These are phyloP conservation scores for Spilogale gracilis DNA, from an alignment of 2,113 vertebrate species.

Conservation along the genomic window DNA sequence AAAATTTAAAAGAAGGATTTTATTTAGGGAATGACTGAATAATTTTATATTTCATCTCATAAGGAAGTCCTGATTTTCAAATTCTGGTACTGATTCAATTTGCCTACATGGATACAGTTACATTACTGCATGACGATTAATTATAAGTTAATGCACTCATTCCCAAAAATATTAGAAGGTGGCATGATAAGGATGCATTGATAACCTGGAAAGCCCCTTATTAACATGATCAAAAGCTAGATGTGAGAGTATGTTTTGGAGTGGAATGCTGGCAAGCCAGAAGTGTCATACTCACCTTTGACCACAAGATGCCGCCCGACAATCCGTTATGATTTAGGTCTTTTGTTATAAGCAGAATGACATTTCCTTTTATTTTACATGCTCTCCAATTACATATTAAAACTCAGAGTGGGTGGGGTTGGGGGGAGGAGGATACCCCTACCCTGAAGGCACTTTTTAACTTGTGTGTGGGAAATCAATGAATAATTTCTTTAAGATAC, in stretches of 20 bases:
- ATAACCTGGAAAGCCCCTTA: slow-evolving; percentile 74
- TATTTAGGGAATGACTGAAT: slow-evolving; percentile 68
- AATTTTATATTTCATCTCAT: slow-evolving; percentile 69
- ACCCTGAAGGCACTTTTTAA: slow-evolving; percentile 68
- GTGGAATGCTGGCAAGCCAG: background rate
- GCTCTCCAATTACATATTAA: slow-evolving; percentile 77
- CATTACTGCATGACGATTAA: slow-evolving; percentile 84
- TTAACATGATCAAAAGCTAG: slow-evolving; percentile 79
- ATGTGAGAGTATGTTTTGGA: slow-evolving; percentile 72
- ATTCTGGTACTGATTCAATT: slow-evolving; percentile 81
- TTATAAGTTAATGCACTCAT: slow-evolving; percentile 79
- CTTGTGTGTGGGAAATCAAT: slow-evolving; percentile 62
- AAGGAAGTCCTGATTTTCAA: slow-evolving; percentile 69
- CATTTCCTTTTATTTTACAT: slow-evolving; percentile 74
- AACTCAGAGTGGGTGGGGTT: slow-evolving; percentile 49
- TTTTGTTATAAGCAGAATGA: slow-evolving; percentile 75
- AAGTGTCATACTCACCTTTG: slow-evolving; percentile 63
- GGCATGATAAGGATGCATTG: slow-evolving; percentile 69
- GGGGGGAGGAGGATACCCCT: slow-evolving; percentile 16
- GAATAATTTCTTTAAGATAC: slow-evolving; percentile 69
- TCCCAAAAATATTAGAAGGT: slow-evolving; percentile 81
- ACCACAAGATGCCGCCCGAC: slow-evolving; percentile 90
- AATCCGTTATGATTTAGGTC: slow-evolving; percentile 85
- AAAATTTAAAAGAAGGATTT: slow-evolving; percentile 51
- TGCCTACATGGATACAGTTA: slow-evolving; percentile 81